Evolutionary conservation across 2,113 vertebrate genomes (phyloP).

Genomic region (Sarotherodon lohbergeri): DNA sequence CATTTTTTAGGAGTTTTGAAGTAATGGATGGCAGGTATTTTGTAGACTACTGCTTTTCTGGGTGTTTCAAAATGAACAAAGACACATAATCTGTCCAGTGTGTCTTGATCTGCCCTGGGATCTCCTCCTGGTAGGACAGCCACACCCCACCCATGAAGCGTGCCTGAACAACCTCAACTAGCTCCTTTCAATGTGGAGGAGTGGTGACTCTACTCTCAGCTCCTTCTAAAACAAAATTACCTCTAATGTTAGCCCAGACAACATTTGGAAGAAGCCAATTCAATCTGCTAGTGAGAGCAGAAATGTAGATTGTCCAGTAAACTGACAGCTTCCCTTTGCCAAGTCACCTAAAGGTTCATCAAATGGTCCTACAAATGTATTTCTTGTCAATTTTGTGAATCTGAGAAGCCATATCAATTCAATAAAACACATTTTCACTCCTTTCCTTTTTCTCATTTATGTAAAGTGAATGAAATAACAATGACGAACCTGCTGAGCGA

Average conservation of each 20-base stretch:
- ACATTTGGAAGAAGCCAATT: not conserved
- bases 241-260: not conserved
- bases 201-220: not conserved
- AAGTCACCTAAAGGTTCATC: not conserved
- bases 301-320: not conserved
- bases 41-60: not conserved
- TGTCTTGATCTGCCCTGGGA: not conserved
- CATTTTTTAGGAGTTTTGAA: not conserved
- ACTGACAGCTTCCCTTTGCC: too few species aligned
- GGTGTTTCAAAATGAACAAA: not conserved
- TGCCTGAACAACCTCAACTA: not conserved
- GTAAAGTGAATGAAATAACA: not conserved
- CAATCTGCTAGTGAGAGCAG: not conserved
- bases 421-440: not conserved
- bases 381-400: not conserved
- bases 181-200: not conserved
- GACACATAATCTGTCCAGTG: not conserved
- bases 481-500: conserved; percentile 77
- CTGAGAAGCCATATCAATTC: not conserved
- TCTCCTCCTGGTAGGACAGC: not conserved
- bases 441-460: not conserved
- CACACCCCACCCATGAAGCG: not conserved
- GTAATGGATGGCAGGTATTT: not conserved
- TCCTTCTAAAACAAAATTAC: too few species aligned
- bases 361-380: not conserved